A percentile compares a stretch with the other conserved stretches of the same genome.
These are phyloP conservation scores for Mus minutoides DNA, from an alignment of 2,797 vertebrate species.

Conservation along the genomic window DNA sequence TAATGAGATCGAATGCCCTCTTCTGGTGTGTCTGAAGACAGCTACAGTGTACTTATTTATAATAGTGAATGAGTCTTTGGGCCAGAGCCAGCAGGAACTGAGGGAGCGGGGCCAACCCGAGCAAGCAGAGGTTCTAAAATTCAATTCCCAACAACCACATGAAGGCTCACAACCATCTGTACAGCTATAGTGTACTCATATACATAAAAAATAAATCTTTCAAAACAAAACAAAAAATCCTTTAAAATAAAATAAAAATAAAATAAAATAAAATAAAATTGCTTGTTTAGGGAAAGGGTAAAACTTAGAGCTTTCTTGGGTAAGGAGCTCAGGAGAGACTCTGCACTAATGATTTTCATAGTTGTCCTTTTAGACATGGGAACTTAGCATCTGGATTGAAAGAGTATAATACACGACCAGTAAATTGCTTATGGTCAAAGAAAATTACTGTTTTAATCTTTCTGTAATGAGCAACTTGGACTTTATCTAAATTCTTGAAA, in stretches of 20 bases:
- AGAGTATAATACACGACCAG: neutral
- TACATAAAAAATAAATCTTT: no score
- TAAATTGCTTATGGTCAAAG: conserved; percentile 36
- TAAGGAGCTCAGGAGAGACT: neutral
- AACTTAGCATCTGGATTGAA: conserved; percentile 23
- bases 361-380: neutral
- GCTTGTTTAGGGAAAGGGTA: conserved; percentile 34
- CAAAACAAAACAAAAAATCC: no score
- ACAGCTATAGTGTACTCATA: no score
- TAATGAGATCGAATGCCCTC: no score
- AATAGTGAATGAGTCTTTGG: no score
- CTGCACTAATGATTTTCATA: neutral
- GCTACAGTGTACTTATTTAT: no score
- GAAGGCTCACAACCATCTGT: no score
- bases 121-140: no score
- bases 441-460: neutral
- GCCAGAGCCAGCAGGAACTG: no score
- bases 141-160: no score
- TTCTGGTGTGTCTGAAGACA: no score
- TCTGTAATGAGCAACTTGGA: neutral
- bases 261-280: neutral
- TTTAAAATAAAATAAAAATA: neutral
- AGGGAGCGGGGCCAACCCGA: no score
- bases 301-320: neutral
- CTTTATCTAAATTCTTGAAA: neutral